phyloP scores from a whole-genome alignment of 2,797 vertebrate species.

The Melanotaenia trifasciata region DNA sequence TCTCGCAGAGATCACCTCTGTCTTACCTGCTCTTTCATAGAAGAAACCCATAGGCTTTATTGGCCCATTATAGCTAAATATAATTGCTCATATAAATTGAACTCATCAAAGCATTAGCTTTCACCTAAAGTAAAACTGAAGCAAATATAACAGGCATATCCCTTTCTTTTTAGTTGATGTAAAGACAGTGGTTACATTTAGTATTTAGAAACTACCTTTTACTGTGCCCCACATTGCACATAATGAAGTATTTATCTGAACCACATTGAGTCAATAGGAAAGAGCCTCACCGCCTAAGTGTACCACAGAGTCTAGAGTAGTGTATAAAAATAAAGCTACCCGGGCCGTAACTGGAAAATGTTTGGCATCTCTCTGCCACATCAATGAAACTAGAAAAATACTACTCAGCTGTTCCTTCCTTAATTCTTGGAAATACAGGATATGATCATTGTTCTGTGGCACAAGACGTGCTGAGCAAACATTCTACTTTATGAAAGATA shows the following conservation, averaged over 20 bases:
- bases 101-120: conserved; percentile 39
- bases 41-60: conserved; percentile 62
- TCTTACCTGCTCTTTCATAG: conserved; percentile 61
- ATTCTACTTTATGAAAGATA: conserved; percentile 44
- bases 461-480: conserved; percentile 60
- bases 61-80: conserved; percentile 57
- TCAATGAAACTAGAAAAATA: conserved; percentile 71
- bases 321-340: conserved; percentile 70
- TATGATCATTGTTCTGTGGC: conserved; percentile 71
- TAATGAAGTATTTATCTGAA: conserved; percentile 82
- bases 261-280: conserved; percentile 78
- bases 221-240: conserved; percentile 68
- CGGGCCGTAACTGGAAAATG: conserved; percentile 72
- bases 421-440: conserved; percentile 72
- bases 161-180: conserved; percentile 13
- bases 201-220: conserved; percentile 55
- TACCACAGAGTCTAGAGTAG: conserved; percentile 67
- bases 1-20: conserved; percentile 66
- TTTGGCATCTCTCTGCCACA: conserved; percentile 71
- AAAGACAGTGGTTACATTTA: conserved; percentile 29
- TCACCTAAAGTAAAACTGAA: conserved; percentile 25
- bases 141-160: conserved; percentile 3
- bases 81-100: conserved; percentile 42
- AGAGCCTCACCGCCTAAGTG: conserved; percentile 63
- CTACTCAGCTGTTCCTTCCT: conserved; percentile 70